Evolutionary conservation across 2,888 invertebrate genomes (phyloP).

Genomic region (Criorhina ranunculi): DNA sequence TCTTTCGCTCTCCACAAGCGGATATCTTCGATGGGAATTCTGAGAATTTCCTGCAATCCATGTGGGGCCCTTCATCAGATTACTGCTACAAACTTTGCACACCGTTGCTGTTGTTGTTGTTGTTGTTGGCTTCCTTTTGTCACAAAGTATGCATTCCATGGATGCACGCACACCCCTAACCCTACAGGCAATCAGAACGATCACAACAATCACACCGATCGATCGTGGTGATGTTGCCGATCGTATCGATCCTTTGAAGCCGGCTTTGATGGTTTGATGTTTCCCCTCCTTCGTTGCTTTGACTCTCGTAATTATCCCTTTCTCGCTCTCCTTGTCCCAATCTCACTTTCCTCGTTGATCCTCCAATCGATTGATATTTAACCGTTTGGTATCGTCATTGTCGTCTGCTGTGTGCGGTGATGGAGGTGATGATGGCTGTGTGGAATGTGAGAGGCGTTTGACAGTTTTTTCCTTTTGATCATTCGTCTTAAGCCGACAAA

Average conservation of each 20-base stretch:
- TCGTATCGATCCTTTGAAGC: slow-evolving; percentile 21
- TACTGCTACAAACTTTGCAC: slow-evolving; percentile 40
- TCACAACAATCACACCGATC: slow-evolving; percentile 51
- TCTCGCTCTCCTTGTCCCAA: slow-evolving; percentile 30
- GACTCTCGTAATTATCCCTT: slow-evolving; percentile 63
- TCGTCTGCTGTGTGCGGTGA: too few species aligned
- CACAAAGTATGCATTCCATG: slow-evolving; percentile 23
- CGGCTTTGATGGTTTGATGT: slow-evolving; percentile 47
- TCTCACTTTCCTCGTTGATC: neutral
- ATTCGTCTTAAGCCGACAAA: neutral
- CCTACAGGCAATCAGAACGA: slow-evolving; percentile 23
- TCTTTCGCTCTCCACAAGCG: slow-evolving; percentile 7
- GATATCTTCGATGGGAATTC: slow-evolving; percentile 65
- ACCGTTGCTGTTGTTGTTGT: slow-evolving; percentile 9
- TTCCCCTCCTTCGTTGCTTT: slow-evolving; percentile 1
- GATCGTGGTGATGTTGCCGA: slow-evolving; percentile 40
- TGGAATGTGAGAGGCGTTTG: slow-evolving; percentile 68
- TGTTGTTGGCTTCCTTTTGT: neutral
- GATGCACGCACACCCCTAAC: neutral
- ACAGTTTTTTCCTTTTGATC: slow-evolving; percentile 57
- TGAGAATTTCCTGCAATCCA: slow-evolving; percentile 35
- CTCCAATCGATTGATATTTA: slow-evolving; percentile 63
- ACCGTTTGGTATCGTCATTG: slow-evolving; percentile 41
- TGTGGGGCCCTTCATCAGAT: slow-evolving; percentile 48
- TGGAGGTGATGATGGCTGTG: slow-evolving; percentile 43